phyloP scores from a whole-genome alignment of 2,113 vertebrate genomes.

The Silurus asotus region DNA sequence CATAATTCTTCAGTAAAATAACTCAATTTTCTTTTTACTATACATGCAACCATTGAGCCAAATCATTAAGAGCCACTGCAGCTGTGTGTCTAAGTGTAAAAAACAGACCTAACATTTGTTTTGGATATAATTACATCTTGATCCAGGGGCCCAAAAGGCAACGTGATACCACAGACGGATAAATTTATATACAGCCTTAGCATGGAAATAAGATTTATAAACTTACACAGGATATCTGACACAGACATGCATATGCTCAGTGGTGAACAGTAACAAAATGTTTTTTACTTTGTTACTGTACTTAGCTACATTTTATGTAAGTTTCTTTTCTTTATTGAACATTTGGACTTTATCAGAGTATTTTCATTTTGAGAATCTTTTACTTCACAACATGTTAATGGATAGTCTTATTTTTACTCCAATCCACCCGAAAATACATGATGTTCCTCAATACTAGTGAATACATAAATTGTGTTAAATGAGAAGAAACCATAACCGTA shows the following conservation, averaged over 20 bases:
- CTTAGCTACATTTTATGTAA: too few species aligned
- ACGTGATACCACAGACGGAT: constrained; percentile 55
- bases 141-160: constrained; percentile 47
- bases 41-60: constrained; percentile 36
- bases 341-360: too few species aligned
- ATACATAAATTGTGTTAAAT: too few species aligned
- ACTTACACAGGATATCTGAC: background rate
- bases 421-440: too few species aligned
- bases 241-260: background rate
- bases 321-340: too few species aligned
- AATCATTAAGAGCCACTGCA: constrained; percentile 47
- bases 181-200: constrained; percentile 42
- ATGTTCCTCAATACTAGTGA: too few species aligned
- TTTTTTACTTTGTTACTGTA: too few species aligned
- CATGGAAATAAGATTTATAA: constrained; percentile 9
- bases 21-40: constrained; percentile 31
- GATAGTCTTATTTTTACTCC: too few species aligned
- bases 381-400: too few species aligned
- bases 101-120: constrained; percentile 54
- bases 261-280: too few species aligned
- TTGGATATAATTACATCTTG: constrained; percentile 56
- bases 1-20: constrained; percentile 13
- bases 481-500: too few species aligned
- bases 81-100: constrained; percentile 52
- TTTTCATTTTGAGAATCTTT: too few species aligned